These are phyloP conservation scores for Spisula solida DNA, from an alignment of 2,888 invertebrate species.

Conservation along the genomic window DNA sequence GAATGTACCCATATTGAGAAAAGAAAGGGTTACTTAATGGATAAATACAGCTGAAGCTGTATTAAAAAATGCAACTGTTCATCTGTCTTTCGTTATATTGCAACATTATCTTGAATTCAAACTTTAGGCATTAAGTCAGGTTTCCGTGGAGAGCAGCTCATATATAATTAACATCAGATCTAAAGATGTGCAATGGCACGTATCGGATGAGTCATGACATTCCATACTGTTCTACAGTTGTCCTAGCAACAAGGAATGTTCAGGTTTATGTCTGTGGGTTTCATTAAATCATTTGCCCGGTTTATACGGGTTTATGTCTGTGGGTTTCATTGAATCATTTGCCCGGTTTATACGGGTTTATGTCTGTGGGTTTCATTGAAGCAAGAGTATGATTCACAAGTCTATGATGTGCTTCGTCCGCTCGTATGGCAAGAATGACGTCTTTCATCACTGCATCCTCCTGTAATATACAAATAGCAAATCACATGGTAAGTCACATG, in stretches of 20 bases:
- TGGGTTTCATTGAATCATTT: no score
- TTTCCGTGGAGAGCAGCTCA: neutral
- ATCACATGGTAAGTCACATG: no score
- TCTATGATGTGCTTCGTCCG: conserved; percentile 87
- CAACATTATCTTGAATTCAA: no score
- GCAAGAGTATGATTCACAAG: conserved; percentile 87
- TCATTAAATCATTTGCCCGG: conserved; percentile 85
- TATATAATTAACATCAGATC: neutral
- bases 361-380: conserved; percentile 83
- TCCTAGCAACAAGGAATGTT: neutral
- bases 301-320: no score
- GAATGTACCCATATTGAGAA: no score
- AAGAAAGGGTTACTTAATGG: no score
- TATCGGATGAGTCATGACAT: neutral
- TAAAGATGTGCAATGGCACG: neutral
- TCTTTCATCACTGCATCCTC: conserved; percentile 84
- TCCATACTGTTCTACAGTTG: neutral
- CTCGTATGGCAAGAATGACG: conserved; percentile 85
- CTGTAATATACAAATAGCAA: conserved; percentile 66
- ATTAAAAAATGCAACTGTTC: no score
- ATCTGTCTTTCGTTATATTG: no score
- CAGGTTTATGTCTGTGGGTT: no score
- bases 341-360: conserved; percentile 86
- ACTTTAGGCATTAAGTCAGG: no score
- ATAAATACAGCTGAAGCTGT: no score